Evolutionary conservation across 2,113 vertebrate genomes (phyloP).

Genomic region (Chauna torquata): DNA sequence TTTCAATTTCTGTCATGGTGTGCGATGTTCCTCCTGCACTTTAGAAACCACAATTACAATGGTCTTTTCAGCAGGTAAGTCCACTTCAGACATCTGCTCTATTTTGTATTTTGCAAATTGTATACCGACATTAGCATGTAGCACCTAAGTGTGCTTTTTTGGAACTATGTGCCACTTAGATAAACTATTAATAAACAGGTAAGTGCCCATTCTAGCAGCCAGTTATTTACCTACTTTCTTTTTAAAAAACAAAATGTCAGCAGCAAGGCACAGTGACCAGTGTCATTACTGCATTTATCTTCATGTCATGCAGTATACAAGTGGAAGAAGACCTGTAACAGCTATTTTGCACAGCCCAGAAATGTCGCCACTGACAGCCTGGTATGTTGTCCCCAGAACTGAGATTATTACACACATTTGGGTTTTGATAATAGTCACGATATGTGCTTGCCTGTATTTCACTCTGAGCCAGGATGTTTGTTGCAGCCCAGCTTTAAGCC

Average conservation of each 20-base stretch:
- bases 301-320: not conserved
- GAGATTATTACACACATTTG: not conserved
- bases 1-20: not conserved
- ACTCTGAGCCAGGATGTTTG: not conserved
- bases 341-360: not conserved
- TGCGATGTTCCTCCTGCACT: not conserved
- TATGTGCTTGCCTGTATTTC: not conserved
- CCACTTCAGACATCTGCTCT: not conserved
- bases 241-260: not conserved
- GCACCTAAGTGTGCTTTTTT: not conserved
- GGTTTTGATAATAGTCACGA: not conserved
- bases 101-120: not conserved
- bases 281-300: not conserved
- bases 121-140: not conserved
- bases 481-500: not conserved
- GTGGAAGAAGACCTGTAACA: not conserved
- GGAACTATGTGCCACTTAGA: not conserved
- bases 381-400: not conserved
- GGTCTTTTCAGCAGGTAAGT: not conserved
- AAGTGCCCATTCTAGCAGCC: not conserved
- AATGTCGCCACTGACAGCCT: not conserved
- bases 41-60: not conserved
- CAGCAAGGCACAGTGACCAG: not conserved
- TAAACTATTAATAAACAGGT: not conserved
- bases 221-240: not conserved